Conservation (phyloP, 2,113 vertebrate species). For the Neodon shergylaensis region DNA sequence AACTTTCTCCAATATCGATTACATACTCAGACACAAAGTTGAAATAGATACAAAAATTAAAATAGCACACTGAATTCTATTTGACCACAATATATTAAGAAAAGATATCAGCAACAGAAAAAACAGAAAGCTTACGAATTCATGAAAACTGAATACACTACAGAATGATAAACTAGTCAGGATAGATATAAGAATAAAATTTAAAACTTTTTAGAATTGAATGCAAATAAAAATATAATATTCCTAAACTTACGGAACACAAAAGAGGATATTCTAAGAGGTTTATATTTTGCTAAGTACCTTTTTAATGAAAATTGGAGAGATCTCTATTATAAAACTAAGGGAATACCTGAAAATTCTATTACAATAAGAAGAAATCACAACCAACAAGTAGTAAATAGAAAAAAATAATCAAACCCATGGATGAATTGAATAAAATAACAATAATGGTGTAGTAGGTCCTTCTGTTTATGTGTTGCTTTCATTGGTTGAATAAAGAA, state of each 20-base stretch:
- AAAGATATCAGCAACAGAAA: background rate
- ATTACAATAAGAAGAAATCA: background rate
- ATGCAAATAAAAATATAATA: background rate
- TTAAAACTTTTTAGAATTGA: background rate
- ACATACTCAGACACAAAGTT: background rate
- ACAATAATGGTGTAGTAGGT: too few relatives aligned
- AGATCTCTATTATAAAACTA: background rate
- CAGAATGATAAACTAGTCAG: background rate
- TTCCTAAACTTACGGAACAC: too few relatives aligned
- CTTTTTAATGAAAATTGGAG: background rate
- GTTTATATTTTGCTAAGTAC: background rate
- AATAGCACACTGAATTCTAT: background rate
- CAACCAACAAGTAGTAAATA: background rate
- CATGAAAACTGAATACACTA: background rate
- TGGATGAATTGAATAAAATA: background rate
- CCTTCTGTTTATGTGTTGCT: too few relatives aligned
- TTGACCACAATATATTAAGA: background rate
- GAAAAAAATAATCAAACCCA: background rate
- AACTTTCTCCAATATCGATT: background rate
- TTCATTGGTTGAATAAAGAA: too few relatives aligned
- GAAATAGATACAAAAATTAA: background rate
- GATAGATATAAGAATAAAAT: background rate
- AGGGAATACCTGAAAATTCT: background rate
- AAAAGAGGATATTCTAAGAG: background rate
- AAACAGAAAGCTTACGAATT: background rate